Base-by-base conservation (phyloP, 2,888 invertebrate genomes). In the Acholoe squamosa region DNA sequence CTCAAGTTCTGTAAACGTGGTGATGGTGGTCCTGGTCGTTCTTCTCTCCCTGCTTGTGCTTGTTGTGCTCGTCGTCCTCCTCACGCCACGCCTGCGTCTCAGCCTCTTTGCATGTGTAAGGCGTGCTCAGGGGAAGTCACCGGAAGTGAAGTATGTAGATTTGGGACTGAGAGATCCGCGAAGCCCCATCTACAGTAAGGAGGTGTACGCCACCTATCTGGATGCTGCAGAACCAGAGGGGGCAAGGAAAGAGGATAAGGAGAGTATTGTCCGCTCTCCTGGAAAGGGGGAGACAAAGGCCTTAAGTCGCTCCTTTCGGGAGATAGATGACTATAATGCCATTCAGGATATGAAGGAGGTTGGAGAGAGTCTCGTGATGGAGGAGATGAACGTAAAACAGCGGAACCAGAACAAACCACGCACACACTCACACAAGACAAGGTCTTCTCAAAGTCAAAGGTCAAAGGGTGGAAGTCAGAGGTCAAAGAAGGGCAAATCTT, bases 141-240 rank as follows among this genome's bases (percentile, higher is more conserved):
- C 86, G 56, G 56, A 67, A 22, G 54, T 67, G 16, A 61, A 25
- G 16, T 89, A 89, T 22, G 89, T 67, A 12, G 90, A 90, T 61
- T 14, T 90, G 52, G 90, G 90, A 16, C 25, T 90, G 12, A 90
- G 33, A 34, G 25, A 90, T 31, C 90, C 90, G 5, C 43, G 56
- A 0, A 90, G 90, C 51, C 90, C 90, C 14, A 67, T 90, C 16
- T 90, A 90, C 61, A 90, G 90, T 34, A 90, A 90, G 54, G 43
- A 90, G 25, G 84, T 90, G 0, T 90, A 90, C 43, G 84, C 86
- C 12, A 77, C n/a, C 33, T 77, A 52, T 19, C 19, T 89, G 43
- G 76, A 89, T 28, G 33, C n/a, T 34, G 28, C n/a, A 0, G 56
- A 88, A 28, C 25, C 61, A 61, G 61, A 7, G 12, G 3, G 12